phyloP scores from a whole-genome alignment of 2,113 vertebrate species.

The Myrmecophaga tridactyla region DNA sequence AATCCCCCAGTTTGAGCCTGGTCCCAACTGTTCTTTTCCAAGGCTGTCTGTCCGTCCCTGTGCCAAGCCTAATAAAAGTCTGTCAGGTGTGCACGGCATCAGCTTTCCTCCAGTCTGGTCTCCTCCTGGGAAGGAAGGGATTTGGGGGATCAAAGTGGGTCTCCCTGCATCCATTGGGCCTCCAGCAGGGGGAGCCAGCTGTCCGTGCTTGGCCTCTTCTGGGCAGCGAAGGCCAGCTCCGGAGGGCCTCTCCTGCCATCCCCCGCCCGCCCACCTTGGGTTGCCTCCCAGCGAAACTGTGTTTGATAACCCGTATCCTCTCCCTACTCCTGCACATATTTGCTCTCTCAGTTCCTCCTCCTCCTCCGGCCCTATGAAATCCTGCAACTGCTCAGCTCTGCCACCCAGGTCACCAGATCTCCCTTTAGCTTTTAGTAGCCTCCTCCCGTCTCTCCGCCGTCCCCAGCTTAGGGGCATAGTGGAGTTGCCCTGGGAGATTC shows the following conservation, averaged over 20 bases:
- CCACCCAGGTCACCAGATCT: background rate
- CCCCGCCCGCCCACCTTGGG: slow-evolving; percentile 40
- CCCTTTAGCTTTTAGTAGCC: background rate
- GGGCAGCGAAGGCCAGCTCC: background rate
- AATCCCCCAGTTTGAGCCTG: background rate
- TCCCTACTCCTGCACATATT: slow-evolving; percentile 28
- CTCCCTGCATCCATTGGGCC: background rate
- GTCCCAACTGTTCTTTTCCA: background rate
- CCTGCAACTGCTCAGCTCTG: background rate
- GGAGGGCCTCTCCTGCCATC: background rate
- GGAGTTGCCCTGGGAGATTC: background rate
- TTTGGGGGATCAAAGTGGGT: background rate
- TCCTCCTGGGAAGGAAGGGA: background rate
- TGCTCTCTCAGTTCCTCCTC: slow-evolving; percentile 25
- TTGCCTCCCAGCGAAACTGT: slow-evolving; percentile 70
- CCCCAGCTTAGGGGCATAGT: background rate
- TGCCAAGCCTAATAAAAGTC: slow-evolving; percentile 53
- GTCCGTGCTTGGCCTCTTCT: background rate
- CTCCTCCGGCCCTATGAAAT: background rate
- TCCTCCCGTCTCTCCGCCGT: too few relatives aligned
- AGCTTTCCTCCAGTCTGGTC: background rate
- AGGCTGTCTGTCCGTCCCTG: background rate
- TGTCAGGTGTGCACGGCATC: background rate
- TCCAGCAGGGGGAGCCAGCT: slow-evolving; percentile 54
- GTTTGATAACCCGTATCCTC: slow-evolving; percentile 57